Evolutionary conservation across 2,888 invertebrate genomes (phyloP), one percentile per base, ranked within the genome.

Genomic region (Oxycera nigricornis): DNA sequence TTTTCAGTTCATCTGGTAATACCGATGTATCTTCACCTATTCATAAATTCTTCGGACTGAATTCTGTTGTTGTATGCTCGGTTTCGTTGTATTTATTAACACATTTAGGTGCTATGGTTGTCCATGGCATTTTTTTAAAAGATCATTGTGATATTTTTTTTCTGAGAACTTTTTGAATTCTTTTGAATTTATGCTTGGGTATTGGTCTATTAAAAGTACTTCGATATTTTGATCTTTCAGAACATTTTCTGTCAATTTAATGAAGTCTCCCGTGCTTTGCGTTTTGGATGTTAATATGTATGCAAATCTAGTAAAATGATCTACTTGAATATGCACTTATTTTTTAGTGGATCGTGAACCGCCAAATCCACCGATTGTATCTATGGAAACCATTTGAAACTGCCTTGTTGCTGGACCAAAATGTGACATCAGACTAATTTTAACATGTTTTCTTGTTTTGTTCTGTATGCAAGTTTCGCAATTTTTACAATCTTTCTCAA

Each of bases 331-430:
- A 76, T 82, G 82, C 24, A 81, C 57, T 62, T 80, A 81, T 79
- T 79, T 80, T 75, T 81, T 81, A 78, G 78, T 79, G 17, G 81
- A 82, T 28, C 81, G 65, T 52, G 77, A 78, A 28, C 81, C 79
- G 20, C 80, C 81, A 77, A 82, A 81, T 17, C 81, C 80, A 24
- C 81, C 81, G 20, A 82, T 79, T 9, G 80, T 80, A 70, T 81
- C 81, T 75, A 80, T 80, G 0, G 80, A 81, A 7, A 80, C 74
- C 41, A 82, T 81, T 74, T 82, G 78, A 73, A 81, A 82, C 2
- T 79, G 80, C 50, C 46, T 67, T 73, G 28, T 75, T n/a, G 77
- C 78, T 55, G 78, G 77, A 22, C 77, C 77, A n/a, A 50, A 35
- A 11, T 35, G 35, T 35, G 35, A 35, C 35, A 35, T 35, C 6